phyloP scores from a whole-genome alignment of 2,113 vertebrate species.

The Oryctolagus cuniculus region mOryCun1.1 NC_091433.1:41298501-41299000 shows the following conservation, averaged over 20 bases:
- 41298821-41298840: accelerated
- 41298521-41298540: neutral
- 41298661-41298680: neutral
- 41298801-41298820: neutral
- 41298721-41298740: neutral
- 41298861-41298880: too few relatives aligned
- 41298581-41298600: too few relatives aligned
- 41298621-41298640: neutral
- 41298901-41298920: conserved; percentile 75
- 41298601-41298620: conserved; percentile 10
- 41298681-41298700: neutral
- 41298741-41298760: conserved; percentile 10
- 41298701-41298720: neutral
- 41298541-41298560: neutral
- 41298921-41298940: conserved; percentile 56
- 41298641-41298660: neutral
- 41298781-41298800: neutral
- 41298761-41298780: neutral
- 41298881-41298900: too few relatives aligned
- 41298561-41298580: neutral
- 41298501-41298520: neutral
- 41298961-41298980: conserved; percentile 68
- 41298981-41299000: conserved; percentile 73
- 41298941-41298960: conserved; percentile 40
- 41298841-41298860: neutral